A percentile compares a stretch with the other conserved stretches of the same genome.
Conservation (phyloP, 2,888 invertebrate genomes). For the Pemphredon lugubris region DNA sequence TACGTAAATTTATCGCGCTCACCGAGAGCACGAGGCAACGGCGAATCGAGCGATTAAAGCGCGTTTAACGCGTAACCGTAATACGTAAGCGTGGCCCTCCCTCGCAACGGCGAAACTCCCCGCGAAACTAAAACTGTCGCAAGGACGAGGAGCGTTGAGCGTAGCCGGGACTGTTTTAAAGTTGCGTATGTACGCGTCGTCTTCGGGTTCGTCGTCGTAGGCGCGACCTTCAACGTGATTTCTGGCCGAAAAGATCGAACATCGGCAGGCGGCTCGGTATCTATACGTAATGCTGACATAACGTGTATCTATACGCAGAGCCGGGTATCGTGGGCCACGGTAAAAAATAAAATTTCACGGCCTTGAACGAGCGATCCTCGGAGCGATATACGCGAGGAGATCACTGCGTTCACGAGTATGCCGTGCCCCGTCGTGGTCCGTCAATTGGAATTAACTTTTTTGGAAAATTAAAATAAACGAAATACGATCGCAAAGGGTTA, state of each 20-base stretch:
- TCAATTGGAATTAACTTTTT: too few relatives aligned
- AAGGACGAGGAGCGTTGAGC: slow-evolving; percentile 32
- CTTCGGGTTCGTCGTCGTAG: slow-evolving; percentile 8
- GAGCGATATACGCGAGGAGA: not conserved
- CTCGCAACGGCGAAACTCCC: slow-evolving; percentile 11
- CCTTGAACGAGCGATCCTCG: slow-evolving; percentile 2
- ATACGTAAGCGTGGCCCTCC: slow-evolving; percentile 12
- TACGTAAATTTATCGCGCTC: slow-evolving; percentile 24
- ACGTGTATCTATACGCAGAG: too few relatives aligned
- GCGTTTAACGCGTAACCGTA: slow-evolving; percentile 2
- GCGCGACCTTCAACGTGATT: slow-evolving; percentile 57
- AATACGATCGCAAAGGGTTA: too few relatives aligned
- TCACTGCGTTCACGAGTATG: not conserved
- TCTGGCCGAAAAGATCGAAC: slow-evolving; percentile 58
- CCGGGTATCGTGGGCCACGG: slow-evolving; percentile 11
- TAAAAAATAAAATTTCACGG: slow-evolving; percentile 50
- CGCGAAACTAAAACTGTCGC: slow-evolving; percentile 46
- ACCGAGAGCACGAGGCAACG: slow-evolving; percentile 2
- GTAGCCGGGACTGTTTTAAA: slow-evolving; percentile 10
- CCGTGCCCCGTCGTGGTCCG: not conserved
- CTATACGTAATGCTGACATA: slow-evolving; percentile 68
- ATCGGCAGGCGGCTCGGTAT: slow-evolving; percentile 33
- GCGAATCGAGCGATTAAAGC: slow-evolving; percentile 15
- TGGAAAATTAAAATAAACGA: too few relatives aligned
- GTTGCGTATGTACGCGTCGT: not conserved